These are phyloP conservation scores for Apis laboriosa DNA, from an alignment of 1,140 invertebrate genomes.

Conservation along the genomic window DNA sequence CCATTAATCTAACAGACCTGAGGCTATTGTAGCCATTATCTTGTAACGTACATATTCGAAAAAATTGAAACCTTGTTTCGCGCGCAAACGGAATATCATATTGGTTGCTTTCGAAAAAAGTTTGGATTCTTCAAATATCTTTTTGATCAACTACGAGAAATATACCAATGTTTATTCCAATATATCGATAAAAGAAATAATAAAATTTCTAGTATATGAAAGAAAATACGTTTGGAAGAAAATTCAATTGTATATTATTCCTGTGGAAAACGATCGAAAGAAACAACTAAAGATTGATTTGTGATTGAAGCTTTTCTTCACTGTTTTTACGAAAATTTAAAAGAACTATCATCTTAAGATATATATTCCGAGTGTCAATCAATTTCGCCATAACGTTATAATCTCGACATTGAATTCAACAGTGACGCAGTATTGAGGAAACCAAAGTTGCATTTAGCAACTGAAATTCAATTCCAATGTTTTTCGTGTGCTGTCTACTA, in stretches of 20 bases:
- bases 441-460: not conserved
- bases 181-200: not conserved
- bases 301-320: not conserved
- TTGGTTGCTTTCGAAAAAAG: not conserved
- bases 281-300: constrained; percentile 10
- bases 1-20: not conserved
- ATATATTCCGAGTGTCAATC: not conserved
- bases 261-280: not conserved
- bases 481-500: not conserved
- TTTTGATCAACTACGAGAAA: not conserved
- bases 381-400: not conserved
- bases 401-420: not conserved
- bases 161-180: not conserved
- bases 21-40: not conserved
- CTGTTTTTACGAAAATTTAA: not conserved
- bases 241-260: constrained; percentile 3
- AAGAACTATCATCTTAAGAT: not conserved
- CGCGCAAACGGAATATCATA: constrained; percentile 24
- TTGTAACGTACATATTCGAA: not conserved
- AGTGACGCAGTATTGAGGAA: not conserved
- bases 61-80: constrained; percentile 16
- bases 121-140: not conserved
- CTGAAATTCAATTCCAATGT: not conserved
- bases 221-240: not conserved
- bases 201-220: not conserved